phyloP scores from a whole-genome alignment of 1,140 invertebrate species.

The Orius insidiosus region DNA sequence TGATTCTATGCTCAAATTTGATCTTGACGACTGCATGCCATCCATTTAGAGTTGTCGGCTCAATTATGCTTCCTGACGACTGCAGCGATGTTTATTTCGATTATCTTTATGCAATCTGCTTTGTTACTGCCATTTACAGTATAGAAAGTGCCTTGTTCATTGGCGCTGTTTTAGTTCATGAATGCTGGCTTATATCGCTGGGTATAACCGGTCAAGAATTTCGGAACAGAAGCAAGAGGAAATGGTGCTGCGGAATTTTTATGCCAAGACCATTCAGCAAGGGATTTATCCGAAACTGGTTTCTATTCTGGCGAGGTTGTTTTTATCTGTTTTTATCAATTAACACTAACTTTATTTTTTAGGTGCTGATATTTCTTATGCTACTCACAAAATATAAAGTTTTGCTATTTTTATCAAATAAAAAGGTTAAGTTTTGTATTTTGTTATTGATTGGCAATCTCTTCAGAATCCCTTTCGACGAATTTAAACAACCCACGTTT shows the following conservation, averaged over 20 bases:
- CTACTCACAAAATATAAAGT: too few relatives aligned
- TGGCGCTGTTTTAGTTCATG: conserved; percentile 17
- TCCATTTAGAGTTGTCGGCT: conserved; percentile 41
- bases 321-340: too few relatives aligned
- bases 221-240: conserved; percentile 14
- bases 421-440: too few relatives aligned
- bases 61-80: conserved; percentile 45
- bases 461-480: too few relatives aligned
- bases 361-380: too few relatives aligned
- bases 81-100: conserved; percentile 35
- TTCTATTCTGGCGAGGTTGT: conserved; percentile 17
- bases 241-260: conserved; percentile 13
- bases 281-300: conserved; percentile 20
- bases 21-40: conserved; percentile 53
- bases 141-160: conserved; percentile 19
- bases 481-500: too few relatives aligned
- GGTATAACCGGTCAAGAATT: conserved; percentile 23
- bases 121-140: conserved; percentile 23
- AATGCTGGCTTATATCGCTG: conserved; percentile 22
- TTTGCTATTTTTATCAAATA: too few relatives aligned
- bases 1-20: conserved; percentile 47
- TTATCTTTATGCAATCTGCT: conserved; percentile 23
- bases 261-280: conserved; percentile 18
- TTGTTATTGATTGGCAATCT: too few relatives aligned
- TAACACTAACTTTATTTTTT: too few relatives aligned